These are phyloP conservation scores for Drosophila mayaguana DNA, from an alignment of 2,888 invertebrate species.

Conservation along the genomic window DNA sequence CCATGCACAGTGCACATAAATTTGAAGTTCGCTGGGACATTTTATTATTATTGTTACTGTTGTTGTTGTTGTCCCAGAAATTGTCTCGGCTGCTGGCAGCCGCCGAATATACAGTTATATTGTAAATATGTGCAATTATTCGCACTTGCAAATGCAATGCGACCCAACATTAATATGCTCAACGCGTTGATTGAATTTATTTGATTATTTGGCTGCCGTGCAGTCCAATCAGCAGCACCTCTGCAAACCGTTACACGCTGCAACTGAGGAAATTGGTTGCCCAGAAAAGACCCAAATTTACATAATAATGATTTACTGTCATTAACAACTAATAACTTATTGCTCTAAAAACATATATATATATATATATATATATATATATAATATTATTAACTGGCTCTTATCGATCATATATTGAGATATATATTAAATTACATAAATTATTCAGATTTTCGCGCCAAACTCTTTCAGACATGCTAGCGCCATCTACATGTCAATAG, in stretches of 20 bases:
- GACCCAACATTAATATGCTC: conserved; percentile 22
- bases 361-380: background rate
- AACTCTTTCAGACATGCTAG: background rate
- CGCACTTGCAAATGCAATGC: conserved; percentile 25
- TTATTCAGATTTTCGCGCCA: conserved; percentile 24
- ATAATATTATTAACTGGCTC: background rate
- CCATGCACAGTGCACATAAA: conserved; percentile 6
- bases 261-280: background rate
- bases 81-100: conserved; percentile 15
- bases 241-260: conserved; percentile 5
- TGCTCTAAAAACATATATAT: background rate
- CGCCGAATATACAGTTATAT: conserved; percentile 37
- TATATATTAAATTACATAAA: background rate
- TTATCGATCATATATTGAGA: background rate
- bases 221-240: conserved; percentile 29
- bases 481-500: conserved; percentile 41
- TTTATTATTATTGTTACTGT: background rate
- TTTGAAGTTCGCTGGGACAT: conserved; percentile 12
- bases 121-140: conserved; percentile 23
- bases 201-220: conserved; percentile 36
- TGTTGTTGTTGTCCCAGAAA: conserved; percentile 9
- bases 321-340: too few species aligned
- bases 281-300: background rate
- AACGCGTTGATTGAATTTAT: conserved; percentile 48
- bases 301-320: background rate